Base-by-base conservation (phyloP, 2,888 invertebrate species). In the Molanna angustata region DNA sequence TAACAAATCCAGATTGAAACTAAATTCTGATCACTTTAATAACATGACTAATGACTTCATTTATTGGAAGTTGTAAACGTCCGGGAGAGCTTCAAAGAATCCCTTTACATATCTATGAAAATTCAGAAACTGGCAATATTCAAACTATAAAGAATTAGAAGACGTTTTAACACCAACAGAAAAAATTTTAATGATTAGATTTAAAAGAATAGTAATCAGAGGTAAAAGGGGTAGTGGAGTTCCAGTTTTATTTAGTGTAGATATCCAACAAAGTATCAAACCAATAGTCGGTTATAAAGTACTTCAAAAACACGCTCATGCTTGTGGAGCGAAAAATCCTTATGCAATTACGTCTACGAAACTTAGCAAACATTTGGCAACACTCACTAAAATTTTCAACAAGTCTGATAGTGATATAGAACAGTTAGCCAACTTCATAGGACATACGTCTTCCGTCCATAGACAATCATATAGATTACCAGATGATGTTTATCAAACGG, bases 311-410 rank as follows among this genome's bases (percentile, higher is more conserved):
- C 44, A 62, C 49, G 54, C 62, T 1, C 61, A 42, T 44, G 19
- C 53, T 49, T 62, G 51, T 31, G 62, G 27, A 3, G 63, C 63
- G 1, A 64, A 65, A 61, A 46, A 65, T 3, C 62, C 62, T 14
- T 61, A 62, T 58, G 62, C 63, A 19, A 61, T 64, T 6, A 58
- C 64, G 2, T 62, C 62, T 20, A 65, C 64, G 31, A 56, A 62
- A 45, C 60, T 66, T 3, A 56, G 64, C 50, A 66, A 64, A 59
- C 64, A 65, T 61, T 60, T 64, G 44, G 62, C 62, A 11, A 64
- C 64, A 3, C 56, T 65, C 37, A 56, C 64, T 43, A 64, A 65
- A 57, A 47, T 65, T 9, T 64, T 64, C 42, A 61, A 51, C 42
- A 63, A 20, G 43, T 52, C 61, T 39, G 63, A 65, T 58, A 62